Conservation (phyloP, 2,113 vertebrate genomes). For the Scomber scombrus region DNA sequence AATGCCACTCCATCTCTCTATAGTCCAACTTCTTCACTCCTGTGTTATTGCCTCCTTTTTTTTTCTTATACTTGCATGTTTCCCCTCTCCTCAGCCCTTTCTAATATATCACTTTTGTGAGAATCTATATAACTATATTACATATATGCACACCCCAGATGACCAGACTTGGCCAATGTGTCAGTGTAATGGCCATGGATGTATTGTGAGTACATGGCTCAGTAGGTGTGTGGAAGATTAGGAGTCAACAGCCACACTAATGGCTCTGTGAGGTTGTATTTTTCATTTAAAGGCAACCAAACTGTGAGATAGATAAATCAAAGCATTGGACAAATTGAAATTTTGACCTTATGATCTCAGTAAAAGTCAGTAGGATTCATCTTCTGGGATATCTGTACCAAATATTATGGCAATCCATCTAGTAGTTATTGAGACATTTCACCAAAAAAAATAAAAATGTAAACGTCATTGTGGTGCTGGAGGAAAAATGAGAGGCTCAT, state of each 20-base stretch:
- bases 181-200: neutral
- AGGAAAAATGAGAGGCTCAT: neutral
- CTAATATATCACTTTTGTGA: conserved; percentile 74
- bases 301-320: too few species aligned
- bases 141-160: neutral
- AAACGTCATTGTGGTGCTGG: neutral
- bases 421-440: too few species aligned
- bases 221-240: neutral
- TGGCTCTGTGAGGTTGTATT: too few species aligned
- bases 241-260: too few species aligned
- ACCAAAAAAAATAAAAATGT: neutral
- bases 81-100: neutral
- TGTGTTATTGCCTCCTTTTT: neutral
- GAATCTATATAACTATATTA: neutral
- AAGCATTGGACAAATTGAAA: too few species aligned
- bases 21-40: neutral
- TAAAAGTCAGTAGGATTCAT: too few species aligned
- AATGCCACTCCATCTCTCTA: conserved; percentile 81
- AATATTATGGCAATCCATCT: too few species aligned
- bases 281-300: too few species aligned
- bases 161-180: neutral
- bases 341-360: too few species aligned
- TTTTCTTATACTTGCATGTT: neutral
- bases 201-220: neutral
- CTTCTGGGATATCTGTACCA: too few species aligned